Conservation (phyloP, 2,113 vertebrate genomes). For the Ardeotis arabs region DNA sequence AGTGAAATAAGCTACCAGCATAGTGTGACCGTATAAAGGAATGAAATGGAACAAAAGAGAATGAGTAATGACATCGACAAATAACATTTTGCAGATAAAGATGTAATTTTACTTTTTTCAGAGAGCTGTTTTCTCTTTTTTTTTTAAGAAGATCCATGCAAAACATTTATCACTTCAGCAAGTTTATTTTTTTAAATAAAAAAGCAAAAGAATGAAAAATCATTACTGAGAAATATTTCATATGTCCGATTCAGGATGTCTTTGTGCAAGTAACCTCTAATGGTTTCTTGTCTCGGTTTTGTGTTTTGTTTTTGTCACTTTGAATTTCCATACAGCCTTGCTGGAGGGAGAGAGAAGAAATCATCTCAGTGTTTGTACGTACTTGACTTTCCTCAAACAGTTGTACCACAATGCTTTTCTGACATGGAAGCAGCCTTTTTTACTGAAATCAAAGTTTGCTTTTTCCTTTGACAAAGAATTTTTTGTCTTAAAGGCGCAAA, state of each 20-base stretch:
- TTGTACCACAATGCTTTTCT: background rate
- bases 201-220: background rate
- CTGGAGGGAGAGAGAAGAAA: background rate
- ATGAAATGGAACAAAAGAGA: background rate
- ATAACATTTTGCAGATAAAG: background rate
- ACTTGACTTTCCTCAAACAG: background rate
- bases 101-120: background rate
- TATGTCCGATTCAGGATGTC: background rate
- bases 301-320: conserved; percentile 1
- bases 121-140: background rate
- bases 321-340: background rate
- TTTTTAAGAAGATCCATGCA: background rate
- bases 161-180: background rate
- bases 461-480: background rate
- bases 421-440: background rate
- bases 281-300: background rate
- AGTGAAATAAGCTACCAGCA: background rate
- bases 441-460: background rate
- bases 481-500: background rate
- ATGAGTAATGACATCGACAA: background rate
- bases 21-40: background rate
- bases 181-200: background rate
- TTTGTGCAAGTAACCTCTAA: conserved; percentile 4
- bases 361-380: background rate
- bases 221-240: background rate